phyloP scores from a whole-genome alignment of 92 coral and sea anemone species.

The Montipora capitata region DNA sequence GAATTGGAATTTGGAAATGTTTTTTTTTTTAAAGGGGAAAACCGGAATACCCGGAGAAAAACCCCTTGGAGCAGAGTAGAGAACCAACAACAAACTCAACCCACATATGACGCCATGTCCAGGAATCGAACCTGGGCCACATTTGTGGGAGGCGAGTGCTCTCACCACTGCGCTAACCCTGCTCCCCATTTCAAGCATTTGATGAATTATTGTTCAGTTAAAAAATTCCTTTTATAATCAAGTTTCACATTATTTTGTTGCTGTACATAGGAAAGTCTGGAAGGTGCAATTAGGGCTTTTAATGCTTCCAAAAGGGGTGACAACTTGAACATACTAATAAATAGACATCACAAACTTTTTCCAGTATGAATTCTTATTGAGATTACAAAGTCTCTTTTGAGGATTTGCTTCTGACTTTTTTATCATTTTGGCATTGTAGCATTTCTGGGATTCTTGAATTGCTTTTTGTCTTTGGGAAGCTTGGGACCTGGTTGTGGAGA shows the following conservation, averaged over 20 bases:
- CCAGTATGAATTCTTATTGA: not conserved
- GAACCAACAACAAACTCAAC: too few species aligned
- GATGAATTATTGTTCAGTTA: slow-evolving; percentile 30
- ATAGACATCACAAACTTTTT: not conserved
- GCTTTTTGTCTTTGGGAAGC: not conserved
- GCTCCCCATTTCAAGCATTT: not conserved
- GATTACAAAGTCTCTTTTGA: not conserved
- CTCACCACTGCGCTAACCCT: not conserved
- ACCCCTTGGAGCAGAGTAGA: too few species aligned
- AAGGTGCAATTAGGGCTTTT: slow-evolving; percentile 33
- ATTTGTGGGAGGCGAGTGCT: too few species aligned
- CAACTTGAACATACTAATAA: slow-evolving; percentile 1
- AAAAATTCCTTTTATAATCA: slow-evolving; percentile 31
- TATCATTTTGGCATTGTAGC: slow-evolving; percentile 19
- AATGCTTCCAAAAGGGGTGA: slow-evolving; percentile 31
- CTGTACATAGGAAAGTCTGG: slow-evolving; percentile 56
- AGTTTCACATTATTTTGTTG: slow-evolving; percentile 31
- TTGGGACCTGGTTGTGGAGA: not conserved
- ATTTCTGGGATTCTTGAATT: slow-evolving; percentile 13
- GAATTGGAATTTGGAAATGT: too few species aligned
- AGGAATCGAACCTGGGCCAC: too few species aligned
- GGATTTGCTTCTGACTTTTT: not conserved
- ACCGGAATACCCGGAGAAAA: too few species aligned
- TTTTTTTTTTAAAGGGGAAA: too few species aligned
- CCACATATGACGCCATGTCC: too few species aligned